Base-by-base conservation (phyloP, 1,140 invertebrate species). In the Augochlora pura region DNA sequence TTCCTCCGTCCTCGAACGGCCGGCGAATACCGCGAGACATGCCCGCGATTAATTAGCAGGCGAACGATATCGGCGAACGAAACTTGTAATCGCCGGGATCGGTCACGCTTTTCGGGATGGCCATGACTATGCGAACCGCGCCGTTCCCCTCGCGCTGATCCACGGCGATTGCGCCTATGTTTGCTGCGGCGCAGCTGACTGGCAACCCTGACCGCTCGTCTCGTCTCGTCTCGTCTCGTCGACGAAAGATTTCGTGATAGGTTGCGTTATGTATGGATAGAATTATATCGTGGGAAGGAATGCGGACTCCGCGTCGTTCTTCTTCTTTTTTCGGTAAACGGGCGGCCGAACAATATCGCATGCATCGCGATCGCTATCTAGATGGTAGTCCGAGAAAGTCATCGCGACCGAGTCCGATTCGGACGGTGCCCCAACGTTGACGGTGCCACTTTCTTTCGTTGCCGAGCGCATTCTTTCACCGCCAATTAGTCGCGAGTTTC, bases 41-140 rank as follows among this genome's bases (percentile, higher is more conserved):
- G 86, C 85, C 76, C 83, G 83, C 88, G 89, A 92, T 92, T 92
- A 92, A 92, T 92, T 92, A 92, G 89, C 88, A 84, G 71, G 49
- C 77, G 54, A 75, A 80, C 83, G 82, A 88, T 88, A 89, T 88
- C 83, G 73, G 39, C 77, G 64, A 66, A 80, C 82, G 67, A 84
- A 88, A 88, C 76, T n/a, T 78, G 84, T 81, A 86, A 90, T 89
- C 86, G 74, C 76, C 66, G 66, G 66, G 81, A 91, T 90, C 87
- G 82, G 87, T 90, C 91, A 92, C 90, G 90, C 87, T 88, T 89
- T 90, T 89, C 68, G 71, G 65, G 39, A 85, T 71, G 59, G 14
- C 79, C 66, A 79, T 66, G 84, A 78, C 32, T 66, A 77, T 62
- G 65, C 78, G 71, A 79, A 57, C 32, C 25, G 64, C 16, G 27